Conservation (phyloP, 2,888 invertebrate genomes). For the Eupsilia transversa region DNA sequence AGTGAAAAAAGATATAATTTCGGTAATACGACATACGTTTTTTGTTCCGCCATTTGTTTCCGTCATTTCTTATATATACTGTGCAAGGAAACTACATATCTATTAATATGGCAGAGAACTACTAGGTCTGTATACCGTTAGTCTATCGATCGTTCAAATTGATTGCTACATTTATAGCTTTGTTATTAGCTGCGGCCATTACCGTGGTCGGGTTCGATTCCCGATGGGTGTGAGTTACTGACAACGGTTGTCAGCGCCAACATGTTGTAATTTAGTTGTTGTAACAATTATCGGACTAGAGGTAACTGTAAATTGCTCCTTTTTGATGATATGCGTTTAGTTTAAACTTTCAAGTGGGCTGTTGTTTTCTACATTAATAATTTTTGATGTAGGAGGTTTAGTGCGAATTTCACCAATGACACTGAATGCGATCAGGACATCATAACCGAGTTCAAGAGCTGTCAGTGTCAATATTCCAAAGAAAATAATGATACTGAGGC, state of each 20-base stretch:
- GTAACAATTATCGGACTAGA: not conserved
- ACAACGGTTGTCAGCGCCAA: slow-evolving; percentile 6
- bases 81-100: slow-evolving; percentile 2
- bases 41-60: too few species aligned
- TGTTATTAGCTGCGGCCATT: slow-evolving; percentile 9
- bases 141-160: slow-evolving; percentile 14
- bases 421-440: too few species aligned
- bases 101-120: not conserved
- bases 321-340: not conserved
- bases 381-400: too few species aligned
- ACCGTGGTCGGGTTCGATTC: slow-evolving; percentile 11
- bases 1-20: not conserved
- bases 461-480: too few species aligned
- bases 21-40: not conserved
- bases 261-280: not conserved
- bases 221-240: not conserved
- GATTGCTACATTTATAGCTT: slow-evolving; percentile 29
- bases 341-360: not conserved
- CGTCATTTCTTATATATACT: too few species aligned
- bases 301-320: not conserved
- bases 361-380: too few species aligned
- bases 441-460: too few species aligned
- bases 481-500: too few species aligned
- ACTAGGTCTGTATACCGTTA: slow-evolving; percentile 32
- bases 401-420: too few species aligned